These are phyloP conservation scores for Drosophila affinis DNA, from an alignment of 2,888 invertebrate genomes.

Conservation along the genomic window DNA sequence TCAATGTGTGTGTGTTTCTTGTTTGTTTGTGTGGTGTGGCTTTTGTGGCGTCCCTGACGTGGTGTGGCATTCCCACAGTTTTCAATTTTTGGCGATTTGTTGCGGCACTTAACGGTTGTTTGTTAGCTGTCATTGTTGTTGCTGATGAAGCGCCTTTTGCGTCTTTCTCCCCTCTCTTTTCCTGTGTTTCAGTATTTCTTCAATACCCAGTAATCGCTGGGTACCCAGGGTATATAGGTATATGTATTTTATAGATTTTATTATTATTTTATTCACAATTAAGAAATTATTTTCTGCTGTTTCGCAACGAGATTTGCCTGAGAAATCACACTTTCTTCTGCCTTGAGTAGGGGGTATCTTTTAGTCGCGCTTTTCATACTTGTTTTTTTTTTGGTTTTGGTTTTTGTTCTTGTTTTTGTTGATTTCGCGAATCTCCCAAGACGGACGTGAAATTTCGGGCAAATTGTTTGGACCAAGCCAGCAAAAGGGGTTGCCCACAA, in stretches of 20 bases:
- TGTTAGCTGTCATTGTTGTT: conserved; percentile 78
- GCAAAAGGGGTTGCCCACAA: conserved; percentile 34
- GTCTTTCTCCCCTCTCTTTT: conserved; percentile 4
- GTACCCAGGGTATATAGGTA: no score
- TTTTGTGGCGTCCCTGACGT: conserved; percentile 28
- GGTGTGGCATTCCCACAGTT: conserved; percentile 72
- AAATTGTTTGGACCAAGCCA: conserved; percentile 34
- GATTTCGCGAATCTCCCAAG: conserved; percentile 31
- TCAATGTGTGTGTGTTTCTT: conserved; percentile 39
- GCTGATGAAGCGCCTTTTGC: conserved; percentile 76
- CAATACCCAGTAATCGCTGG: no score
- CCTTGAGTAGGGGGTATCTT: not conserved
- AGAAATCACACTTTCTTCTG: no score
- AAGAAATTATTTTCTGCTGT: no score
- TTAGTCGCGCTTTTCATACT: not conserved
- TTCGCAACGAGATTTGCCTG: no score
- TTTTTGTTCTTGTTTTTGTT: not conserved
- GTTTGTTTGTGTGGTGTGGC: conserved; percentile 19
- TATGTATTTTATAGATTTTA: no score
- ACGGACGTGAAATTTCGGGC: conserved; percentile 32
- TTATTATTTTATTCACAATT: no score
- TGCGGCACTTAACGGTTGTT: conserved; percentile 78
- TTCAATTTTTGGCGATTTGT: conserved; percentile 78
- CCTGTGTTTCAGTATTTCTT: not conserved
- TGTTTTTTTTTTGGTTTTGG: not conserved